Evolutionary conservation across 1,140 invertebrate genomes (phyloP), one percentile per base, ranked within the genome.

Genomic region (Drepana arcuata): DNA sequence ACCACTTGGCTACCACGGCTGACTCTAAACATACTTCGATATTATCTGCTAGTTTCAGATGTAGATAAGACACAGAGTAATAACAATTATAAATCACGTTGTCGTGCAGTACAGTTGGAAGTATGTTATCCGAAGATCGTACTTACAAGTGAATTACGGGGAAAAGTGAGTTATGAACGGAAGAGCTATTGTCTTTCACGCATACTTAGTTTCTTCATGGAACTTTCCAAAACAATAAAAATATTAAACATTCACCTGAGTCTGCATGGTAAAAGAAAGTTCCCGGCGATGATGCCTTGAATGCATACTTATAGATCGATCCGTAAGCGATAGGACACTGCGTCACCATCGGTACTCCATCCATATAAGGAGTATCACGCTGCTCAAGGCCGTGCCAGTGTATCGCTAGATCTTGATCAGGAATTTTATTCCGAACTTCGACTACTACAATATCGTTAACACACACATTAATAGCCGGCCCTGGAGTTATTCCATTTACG

Each of bases 381-480:
- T 93, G 91, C 3, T 87, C 84, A 26, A 93, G 84, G 0, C 93
- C 93, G 56, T 92, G 87, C 91, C 92, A 95, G 69, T 95, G 93
- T 11, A 95, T 80, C 0, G 88, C 84, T 0, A 90, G 67, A 23
- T 87, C 86, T 46, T 90, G 86, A 10, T 89, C 89, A 1, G 87
- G 86, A 11, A 94, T 75, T 27, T 87, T 86, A 61, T 95, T 95
- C 7, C 86, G 84, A 1, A 96, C 90, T 74, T 94, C 91, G 1
- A 95, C 89, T 0, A 95, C 86, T 1, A 96, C 69, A 1, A 92
- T 90, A 53, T 96, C 94, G 43, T 93, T 92, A 52, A 93, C 86
- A 50, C 93, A 96, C 1, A 95, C 92, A 75, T 94, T 89, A 32
- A 96, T 93, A 0, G 88, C 58, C 1, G 95, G 94, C 2, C 93